Conservation (phyloP, 2,113 vertebrate genomes). For the Vimba vimba region DNA sequence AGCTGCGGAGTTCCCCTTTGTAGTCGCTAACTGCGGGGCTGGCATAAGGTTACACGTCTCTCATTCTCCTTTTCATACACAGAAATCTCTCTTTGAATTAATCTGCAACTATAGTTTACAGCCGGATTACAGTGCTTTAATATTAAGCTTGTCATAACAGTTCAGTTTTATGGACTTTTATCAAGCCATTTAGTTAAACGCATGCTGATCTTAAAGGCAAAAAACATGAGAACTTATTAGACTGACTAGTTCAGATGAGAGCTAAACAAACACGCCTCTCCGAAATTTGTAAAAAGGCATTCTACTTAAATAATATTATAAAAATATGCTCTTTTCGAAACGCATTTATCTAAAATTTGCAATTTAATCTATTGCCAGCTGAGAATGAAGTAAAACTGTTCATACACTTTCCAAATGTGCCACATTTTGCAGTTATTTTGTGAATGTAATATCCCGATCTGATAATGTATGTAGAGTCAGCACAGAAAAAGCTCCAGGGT, state of each 20-base stretch:
- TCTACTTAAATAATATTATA: not conserved
- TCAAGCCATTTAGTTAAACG: not conserved
- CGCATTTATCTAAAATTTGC: not conserved
- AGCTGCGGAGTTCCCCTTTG: constrained; percentile 34
- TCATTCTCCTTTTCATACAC: constrained; percentile 24
- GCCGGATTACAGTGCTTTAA: not conserved
- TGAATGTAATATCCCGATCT: constrained; percentile 31
- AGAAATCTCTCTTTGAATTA: constrained; percentile 12
- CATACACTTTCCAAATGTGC: constrained; percentile 11
- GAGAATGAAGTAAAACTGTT: constrained; percentile 30
- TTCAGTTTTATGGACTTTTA: not conserved
- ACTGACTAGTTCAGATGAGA: not conserved
- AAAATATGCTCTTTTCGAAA: not conserved
- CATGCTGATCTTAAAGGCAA: constrained; percentile 2
- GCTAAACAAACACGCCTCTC: not conserved
- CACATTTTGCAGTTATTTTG: constrained; percentile 28
- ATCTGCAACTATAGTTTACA: constrained; percentile 8
- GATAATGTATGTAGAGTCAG: constrained; percentile 42
- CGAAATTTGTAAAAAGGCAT: not conserved
- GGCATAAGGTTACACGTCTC: constrained; percentile 23
- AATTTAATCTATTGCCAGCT: not conserved
- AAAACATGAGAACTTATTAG: constrained; percentile 1
- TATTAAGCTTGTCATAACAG: constrained; percentile 6
- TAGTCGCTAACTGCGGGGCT: constrained; percentile 29
- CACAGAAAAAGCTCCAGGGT: constrained; percentile 24